phyloP scores from a whole-genome alignment of 2,113 vertebrate species.

The Physeter macrocephalus region DNA sequence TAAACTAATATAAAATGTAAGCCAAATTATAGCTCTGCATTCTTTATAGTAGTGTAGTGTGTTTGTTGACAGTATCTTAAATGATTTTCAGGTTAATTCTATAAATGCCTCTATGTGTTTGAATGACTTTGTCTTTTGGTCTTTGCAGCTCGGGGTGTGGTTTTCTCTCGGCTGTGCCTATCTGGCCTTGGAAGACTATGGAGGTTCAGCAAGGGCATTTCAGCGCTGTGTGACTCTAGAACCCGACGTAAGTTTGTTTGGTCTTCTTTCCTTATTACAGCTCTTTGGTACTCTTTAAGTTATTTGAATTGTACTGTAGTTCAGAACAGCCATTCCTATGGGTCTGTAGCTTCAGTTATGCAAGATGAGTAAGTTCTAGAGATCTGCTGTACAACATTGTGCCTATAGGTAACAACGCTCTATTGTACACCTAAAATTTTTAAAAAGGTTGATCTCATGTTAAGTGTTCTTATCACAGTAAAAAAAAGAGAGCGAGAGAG shows the following conservation, averaged over 20 bases:
- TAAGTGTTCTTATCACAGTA: neutral
- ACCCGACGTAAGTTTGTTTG: conserved; percentile 89
- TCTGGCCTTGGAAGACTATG: conserved; percentile 90
- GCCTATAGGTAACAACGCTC: neutral
- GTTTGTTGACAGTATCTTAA: neutral
- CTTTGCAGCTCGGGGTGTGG: conserved; percentile 93
- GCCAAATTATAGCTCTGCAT: neutral
- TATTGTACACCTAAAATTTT: neutral
- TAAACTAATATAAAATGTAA: neutral
- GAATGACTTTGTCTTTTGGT: conserved; percentile 17
- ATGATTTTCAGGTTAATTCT: neutral
- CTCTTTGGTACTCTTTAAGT: neutral
- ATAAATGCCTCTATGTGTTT: neutral
- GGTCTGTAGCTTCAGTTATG: neutral
- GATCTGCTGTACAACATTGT: neutral
- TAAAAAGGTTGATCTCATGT: neutral
- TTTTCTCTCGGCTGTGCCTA: conserved; percentile 97
- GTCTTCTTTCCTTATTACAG: neutral
- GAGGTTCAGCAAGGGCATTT: conserved; percentile 93
- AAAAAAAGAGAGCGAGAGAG: neutral
- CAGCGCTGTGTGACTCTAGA: conserved; percentile 94
- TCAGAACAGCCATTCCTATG: neutral
- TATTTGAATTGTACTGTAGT: neutral
- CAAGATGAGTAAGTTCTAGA: neutral
- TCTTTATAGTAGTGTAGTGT: neutral